Base-by-base conservation (phyloP, 1,140 invertebrate genomes). In the Drosophila bipectinata region DNA sequence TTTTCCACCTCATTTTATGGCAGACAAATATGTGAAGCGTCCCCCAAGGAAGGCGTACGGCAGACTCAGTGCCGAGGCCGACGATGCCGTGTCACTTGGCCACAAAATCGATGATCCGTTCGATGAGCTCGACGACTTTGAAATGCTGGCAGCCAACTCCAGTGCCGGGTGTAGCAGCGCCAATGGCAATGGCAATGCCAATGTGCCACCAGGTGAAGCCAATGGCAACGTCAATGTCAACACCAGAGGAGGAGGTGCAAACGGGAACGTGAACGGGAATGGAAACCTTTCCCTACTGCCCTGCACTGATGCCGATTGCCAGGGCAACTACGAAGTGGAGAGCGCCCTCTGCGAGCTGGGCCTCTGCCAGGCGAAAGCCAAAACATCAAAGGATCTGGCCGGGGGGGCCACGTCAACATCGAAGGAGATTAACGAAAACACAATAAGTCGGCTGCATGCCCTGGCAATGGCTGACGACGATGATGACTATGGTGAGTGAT, bases 51-150 rank as follows among this genome's bases (percentile, higher is more conserved):
- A 92, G 72, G 91, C 91, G 34, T 92, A 92, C 53, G 91, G 91
- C 2, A 76, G 91, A 37, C 77, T 92, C 7, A 92, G 89, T 55
- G 85, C 85, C 51, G 90, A 91, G 64, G 84, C 82, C 26, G 90
- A 91, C 75, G 91, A 92, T 82, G 75, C 56, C 71, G 81, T 90
- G 62, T 83, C 80, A 56, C 52, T 81, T 39, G 77, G 81, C 69
- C 82, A 87, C 68, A 91, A 90, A 89, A 90, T 90, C 80, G 89
- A 91, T 89, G 87, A 92, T 92, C 83, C 91, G 41, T 91, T 89
- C 60, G 91, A 91, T 64, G 87, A 92, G 66, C 73, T 91, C 63
- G 91, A 92, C 82, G 90, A 92, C 72, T 92, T 91, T 79, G 83
- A 90, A 81, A 89, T 91, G 82, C 79, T 90, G 66, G 63, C 83